Base-by-base conservation (phyloP, 2,797 vertebrate genomes). In the Setipinna tenuifilis region DNA sequence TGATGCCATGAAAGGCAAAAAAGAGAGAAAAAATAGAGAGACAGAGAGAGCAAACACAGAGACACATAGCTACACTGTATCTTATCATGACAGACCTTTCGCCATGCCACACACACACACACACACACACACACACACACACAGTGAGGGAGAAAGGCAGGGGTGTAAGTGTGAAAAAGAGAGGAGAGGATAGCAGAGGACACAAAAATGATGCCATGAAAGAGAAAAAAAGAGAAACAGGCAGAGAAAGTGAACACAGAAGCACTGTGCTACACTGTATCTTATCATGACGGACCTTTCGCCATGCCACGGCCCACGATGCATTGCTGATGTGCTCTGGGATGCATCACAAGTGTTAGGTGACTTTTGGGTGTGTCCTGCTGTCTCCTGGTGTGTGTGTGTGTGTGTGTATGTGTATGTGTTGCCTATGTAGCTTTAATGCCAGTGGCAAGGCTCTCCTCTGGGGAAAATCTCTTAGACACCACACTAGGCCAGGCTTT, bases 21-120 rank as follows among this genome's bases (percentile, higher is more conserved):
- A 62, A 23, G 21, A n/a, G n/a, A n/a, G n/a, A n/a, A n/a, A n/a
- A n/a, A n/a, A n/a, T n/a, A n/a, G n/a, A 46, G 17, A 12, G 44
- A 44, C 19, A 82, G 35, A 65, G 35, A 48, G 81, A 54, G 25
- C n/a, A 44, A 62, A 57, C 61, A 35, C 81, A 84, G 82, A 46
- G 80, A 82, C 65, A 62, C 84, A 21, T 19, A 14, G 86, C n/a
- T 87, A 84, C 81, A 54, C 85, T 83, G 86, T 83, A 86, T 87
- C 88, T 91, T 87, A 90, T 87, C 88, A 83, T 85, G 89, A 87
- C 88, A 87, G 81, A 90, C 89, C 89, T 90, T 84, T 89, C 5
- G 86, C 84, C 89, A 87, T 89, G 58, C 87, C 82, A 84, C 61
- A n/a, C n/a, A n/a, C n/a, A n/a, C n/a, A n/a, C n/a, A n/a, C n/a